Evolutionary conservation across 1,140 invertebrate species (phyloP).

Genomic region (Elysia chlorotica): DNA sequence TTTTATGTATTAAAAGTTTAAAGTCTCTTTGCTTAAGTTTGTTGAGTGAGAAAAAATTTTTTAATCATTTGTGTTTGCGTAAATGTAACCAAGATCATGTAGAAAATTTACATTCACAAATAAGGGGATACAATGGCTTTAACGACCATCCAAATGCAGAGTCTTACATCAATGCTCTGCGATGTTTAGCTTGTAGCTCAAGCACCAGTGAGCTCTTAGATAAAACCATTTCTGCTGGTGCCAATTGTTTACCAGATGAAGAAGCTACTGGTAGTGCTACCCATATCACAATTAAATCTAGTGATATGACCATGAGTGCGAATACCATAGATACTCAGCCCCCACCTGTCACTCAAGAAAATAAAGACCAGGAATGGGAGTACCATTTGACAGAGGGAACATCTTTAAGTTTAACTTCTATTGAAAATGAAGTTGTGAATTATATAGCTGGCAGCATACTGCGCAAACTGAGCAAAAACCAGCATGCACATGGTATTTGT

Average conservation of each 20-base stretch:
- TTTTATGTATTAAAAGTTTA: not conserved
- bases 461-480: no score
- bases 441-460: no score
- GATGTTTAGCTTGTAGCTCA: not conserved
- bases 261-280: no score
- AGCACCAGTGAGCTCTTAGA: not conserved
- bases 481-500: no score
- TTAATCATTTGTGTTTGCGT: not conserved
- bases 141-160: not conserved
- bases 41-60: not conserved
- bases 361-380: no score
- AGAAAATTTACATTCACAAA: not conserved
- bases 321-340: no score
- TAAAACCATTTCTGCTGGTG: not conserved
- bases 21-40: not conserved
- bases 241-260: not conserved
- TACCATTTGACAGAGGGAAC: no score
- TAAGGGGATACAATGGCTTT: not conserved
- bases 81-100: slow-evolving; percentile 7
- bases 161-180: not conserved
- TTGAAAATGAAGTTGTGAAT: no score
- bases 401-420: no score
- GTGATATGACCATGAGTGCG: no score
- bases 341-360: no score
- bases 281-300: no score